Percentiles rank a stretch among this genome's conserved stretches.
Conservation (phyloP, 2,113 vertebrate species). For the Salvator merianae region DNA sequence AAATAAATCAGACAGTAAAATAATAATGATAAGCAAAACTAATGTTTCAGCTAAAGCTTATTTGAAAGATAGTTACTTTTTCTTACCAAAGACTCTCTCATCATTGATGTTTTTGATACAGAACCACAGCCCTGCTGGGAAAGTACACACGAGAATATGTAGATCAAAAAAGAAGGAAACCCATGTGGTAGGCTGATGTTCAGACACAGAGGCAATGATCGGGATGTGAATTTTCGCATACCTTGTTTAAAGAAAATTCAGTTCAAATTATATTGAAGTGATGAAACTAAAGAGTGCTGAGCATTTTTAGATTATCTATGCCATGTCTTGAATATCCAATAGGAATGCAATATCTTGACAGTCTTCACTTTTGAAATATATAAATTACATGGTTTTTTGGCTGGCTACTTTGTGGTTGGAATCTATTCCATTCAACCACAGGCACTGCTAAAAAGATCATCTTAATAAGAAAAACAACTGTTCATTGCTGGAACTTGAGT, state of each 20-base stretch:
- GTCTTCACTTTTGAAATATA: not conserved
- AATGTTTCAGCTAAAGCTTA: not conserved
- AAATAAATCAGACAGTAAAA: not conserved
- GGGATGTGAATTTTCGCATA: slow-evolving; percentile 99
- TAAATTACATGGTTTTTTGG: not conserved
- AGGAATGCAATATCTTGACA: slow-evolving; percentile 20
- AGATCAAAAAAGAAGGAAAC: slow-evolving; percentile 99
- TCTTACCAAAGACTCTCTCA: slow-evolving; percentile 95
- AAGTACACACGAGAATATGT: slow-evolving; percentile 99
- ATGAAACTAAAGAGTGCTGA: slow-evolving; percentile 57
- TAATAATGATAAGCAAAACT: not conserved
- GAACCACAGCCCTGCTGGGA: slow-evolving; percentile 98
- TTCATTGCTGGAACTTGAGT: not conserved
- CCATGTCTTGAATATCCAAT: slow-evolving; percentile 29
- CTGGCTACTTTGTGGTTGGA: not conserved
- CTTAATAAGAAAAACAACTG: not conserved
- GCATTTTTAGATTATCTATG: slow-evolving; percentile 46
- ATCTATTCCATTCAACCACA: not conserved
- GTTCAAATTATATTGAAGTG: slow-evolving; percentile 73
- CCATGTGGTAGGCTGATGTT: slow-evolving; percentile 98
- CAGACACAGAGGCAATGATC: slow-evolving; percentile 98
- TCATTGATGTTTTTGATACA: slow-evolving; percentile 99
- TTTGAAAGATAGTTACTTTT: slow-evolving; percentile 35
- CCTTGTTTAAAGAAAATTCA: slow-evolving; percentile 80
- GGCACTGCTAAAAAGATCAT: not conserved